A percentile compares a stretch with the other conserved stretches of the same genome.
These are phyloP conservation scores for Thera britannica DNA, from an alignment of 2,888 invertebrate genomes.

Conservation along the genomic window DNA sequence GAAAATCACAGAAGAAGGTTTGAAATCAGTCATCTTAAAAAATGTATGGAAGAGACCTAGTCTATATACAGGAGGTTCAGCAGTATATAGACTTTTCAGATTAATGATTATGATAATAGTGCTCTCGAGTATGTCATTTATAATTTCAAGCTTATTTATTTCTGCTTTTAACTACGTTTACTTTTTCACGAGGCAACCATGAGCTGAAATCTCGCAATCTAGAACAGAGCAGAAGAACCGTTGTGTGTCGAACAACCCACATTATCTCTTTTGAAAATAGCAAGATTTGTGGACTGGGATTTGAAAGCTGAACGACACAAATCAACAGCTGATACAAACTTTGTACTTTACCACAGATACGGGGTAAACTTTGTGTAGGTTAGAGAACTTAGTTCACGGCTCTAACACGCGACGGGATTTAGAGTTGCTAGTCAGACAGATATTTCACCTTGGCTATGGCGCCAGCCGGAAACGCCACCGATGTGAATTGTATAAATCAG, in stretches of 20 bases:
- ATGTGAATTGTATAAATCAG: slow-evolving; percentile 27
- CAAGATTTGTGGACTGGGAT: background rate
- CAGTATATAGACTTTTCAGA: too few relatives aligned
- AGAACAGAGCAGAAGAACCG: background rate
- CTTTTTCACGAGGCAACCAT: background rate
- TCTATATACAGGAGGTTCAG: too few relatives aligned
- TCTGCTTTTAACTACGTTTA: background rate
- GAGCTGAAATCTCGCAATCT: background rate
- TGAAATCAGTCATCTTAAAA: too few relatives aligned
- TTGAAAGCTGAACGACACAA: slow-evolving; percentile 1
- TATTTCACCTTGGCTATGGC: slow-evolving; percentile 70
- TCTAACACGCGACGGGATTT: slow-evolving; percentile 76
- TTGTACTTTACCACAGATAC: slow-evolving; percentile 13
- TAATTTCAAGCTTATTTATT: too few relatives aligned
- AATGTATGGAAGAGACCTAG: too few relatives aligned
- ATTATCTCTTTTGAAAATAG: background rate
- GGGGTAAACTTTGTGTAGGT: slow-evolving; percentile 14
- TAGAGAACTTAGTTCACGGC: slow-evolving; percentile 17
- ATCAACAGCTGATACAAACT: slow-evolving; percentile 14
- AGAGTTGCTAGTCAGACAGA: slow-evolving; percentile 66
- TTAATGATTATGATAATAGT: too few relatives aligned
- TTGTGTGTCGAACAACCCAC: background rate
- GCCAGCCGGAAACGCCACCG: slow-evolving; percentile 28
- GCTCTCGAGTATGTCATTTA: too few relatives aligned
- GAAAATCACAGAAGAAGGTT: too few relatives aligned